phyloP scores from a whole-genome alignment of 2,797 vertebrate genomes.

The Gadopsis bispinosus region DNA sequence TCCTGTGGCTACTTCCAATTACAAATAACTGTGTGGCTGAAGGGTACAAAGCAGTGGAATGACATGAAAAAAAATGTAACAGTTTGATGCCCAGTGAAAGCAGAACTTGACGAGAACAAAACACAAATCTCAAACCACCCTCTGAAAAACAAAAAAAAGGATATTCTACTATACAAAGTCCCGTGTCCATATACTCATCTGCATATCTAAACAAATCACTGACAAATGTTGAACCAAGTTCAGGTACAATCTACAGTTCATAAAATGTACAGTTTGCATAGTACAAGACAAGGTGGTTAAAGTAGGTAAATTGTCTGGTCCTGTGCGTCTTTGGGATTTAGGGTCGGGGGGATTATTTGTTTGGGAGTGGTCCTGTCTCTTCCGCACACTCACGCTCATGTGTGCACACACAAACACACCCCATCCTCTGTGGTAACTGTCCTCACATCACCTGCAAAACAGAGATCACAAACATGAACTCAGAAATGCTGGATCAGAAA shows the following conservation, averaged over 20 bases:
- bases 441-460: slow-evolving; percentile 80
- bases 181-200: slow-evolving; percentile 77
- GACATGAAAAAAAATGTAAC: slow-evolving; percentile 83
- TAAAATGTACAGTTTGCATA: slow-evolving; percentile 98
- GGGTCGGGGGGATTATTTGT: slow-evolving; percentile 71
- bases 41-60: slow-evolving; percentile 84
- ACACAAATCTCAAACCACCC: slow-evolving; percentile 86
- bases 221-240: slow-evolving; percentile 85
- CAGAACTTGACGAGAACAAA: slow-evolving; percentile 75
- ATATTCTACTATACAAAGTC: slow-evolving; percentile 85
- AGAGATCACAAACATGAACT: slow-evolving; percentile 7
- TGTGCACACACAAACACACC: slow-evolving; percentile 23
- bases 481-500: background rate
- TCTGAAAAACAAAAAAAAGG: slow-evolving; percentile 65
- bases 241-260: slow-evolving; percentile 89
- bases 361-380: slow-evolving; percentile 58
- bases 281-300: slow-evolving; percentile 91
- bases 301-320: slow-evolving; percentile 81
- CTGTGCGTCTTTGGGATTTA: slow-evolving; percentile 92
- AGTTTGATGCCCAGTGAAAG: slow-evolving; percentile 86
- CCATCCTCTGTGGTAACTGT: slow-evolving; percentile 37
- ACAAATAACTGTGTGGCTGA: slow-evolving; percentile 66
- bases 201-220: slow-evolving; percentile 91
- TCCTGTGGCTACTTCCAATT: slow-evolving; percentile 70
- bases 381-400: background rate